Evolutionary conservation across 2,797 vertebrate genomes (phyloP), one percentile per base, ranked within the genome.

Genomic region (Erethizon dorsatum): DNA sequence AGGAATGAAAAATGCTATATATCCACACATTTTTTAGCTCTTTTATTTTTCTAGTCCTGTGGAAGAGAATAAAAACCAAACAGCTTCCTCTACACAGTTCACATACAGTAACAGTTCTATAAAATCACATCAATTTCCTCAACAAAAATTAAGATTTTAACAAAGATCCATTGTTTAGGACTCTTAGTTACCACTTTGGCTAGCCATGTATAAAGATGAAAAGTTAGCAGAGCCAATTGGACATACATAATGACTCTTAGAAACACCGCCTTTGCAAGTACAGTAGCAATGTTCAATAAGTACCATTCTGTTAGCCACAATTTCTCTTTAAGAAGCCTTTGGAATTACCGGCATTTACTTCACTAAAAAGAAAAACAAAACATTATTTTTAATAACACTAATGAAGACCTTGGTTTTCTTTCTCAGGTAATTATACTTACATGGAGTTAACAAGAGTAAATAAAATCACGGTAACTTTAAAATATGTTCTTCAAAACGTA

Each of bases 71-170:
- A 52, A 80, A n/a, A 91, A 54, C 52, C 65, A 59, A 79, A 86
- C 20, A 52, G 15, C 9, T 92, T 88, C 26, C 75, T 78, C 50
- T 50, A 91, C 4, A 67, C 12, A 18, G 20, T 47, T 90, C 47
- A 52, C 37, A 61, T 15, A 13, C 15, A 82, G 78, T 33, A 57
- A 78, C 0, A 33, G 67, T 91, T 88, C 78, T 88, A 90, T 92
- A 24, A 92, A 88, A 77, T 73, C 88, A 83, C 77, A 95, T 75
- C 82, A 50, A 71, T 92, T 90, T 91, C 84, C 91, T 89, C 67
- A 37, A 87, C 87, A 94, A 94, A 97, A 93, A 79, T 69, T 61
- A 97, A 85, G n/a, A 59, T 6, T 77, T 63, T 56, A 93, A 90
- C 93, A 93, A 92, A 91, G 83, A 88, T 26, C 41, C 31, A 90